Base-by-base conservation (phyloP, 2,888 invertebrate species). In the Cantharis rustica region DNA sequence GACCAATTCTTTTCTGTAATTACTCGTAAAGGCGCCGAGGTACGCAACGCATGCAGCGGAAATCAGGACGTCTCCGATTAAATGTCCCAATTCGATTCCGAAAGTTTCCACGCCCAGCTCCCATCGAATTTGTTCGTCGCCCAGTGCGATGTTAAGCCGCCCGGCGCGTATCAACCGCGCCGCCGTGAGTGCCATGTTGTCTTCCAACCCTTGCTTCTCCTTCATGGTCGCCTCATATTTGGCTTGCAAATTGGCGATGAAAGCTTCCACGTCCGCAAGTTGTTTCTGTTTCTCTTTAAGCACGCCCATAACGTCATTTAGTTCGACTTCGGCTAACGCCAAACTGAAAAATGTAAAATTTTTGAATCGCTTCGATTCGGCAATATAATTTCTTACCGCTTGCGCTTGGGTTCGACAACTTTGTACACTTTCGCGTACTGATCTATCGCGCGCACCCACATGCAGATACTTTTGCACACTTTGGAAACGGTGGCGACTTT, bases 401-500 rank as follows among this genome's bases (percentile, higher is more conserved):
- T 90, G 73, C 95, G 92, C 88, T 98, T 98, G 0, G 97, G 97
- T 85, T 96, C 96, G 1, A 98, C 97, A 9, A 96, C 92, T 86
- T 93, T 92, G 87, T 93, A 96, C 0, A 97, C 94, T 88, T 95
- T 95, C 0, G 96, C 94, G 85, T 97, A 98, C 85, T 93, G 93
- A 83, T 97, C 96, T 80, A 98, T 94, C 0, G 98, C 97, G 85
- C 94, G 91, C 9, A 97, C 97, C 98, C 98, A 98, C 87, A 97
- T 91, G 82, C 97, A 96, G 89, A 98, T 93, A 10, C 96, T 97
- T 82, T 93, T 94, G 84, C 97, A 96, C 0, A 96, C 97, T 91
- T 95, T 93, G 3, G 94, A 95, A 7, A 95, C 96, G 86, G 94
- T 96, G 26, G 94, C 95, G 0, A 98, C 95, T 82, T 92, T 90